Evolutionary conservation across 2,113 vertebrate genomes (phyloP), one percentile per base, ranked within the genome.

Genomic region (Puntigrus tetrazona): DNA sequence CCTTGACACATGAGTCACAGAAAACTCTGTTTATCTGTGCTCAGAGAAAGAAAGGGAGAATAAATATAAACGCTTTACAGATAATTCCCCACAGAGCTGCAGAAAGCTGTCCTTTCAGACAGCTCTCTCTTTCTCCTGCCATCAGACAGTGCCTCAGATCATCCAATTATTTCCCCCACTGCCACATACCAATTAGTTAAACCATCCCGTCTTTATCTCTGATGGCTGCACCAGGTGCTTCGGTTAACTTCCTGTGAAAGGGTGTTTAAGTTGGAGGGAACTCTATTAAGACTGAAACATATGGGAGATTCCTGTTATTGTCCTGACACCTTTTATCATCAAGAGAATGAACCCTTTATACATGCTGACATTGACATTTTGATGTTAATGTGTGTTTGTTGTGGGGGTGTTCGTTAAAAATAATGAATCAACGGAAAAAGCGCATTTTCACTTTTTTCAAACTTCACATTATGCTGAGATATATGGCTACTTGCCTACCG

Each of bases 91-190:
- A 88, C 90, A 96, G 95, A 94, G 95, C 94, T 73, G 85, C 91
- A 94, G 93, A 92, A 90, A 91, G 86, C 89, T 87, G 87, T 90
- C 94, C 93, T 94, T 94, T 93, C 92, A 87, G 90, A 92, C 95
- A 94, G 96, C 70, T 81, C 78, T 72, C 67, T 85, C 43, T 85
- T 47, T 97, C 95, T 95, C 92, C 92, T 94, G 94, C 94, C 94
- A 95, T 97, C 96, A 95, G 93, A 97, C 95, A 96, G 92, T 89
- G 93, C 95, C 95, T 96, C 95, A 93, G 97, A 97, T 95, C 94
- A 97, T 94, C 94, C 90, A 96, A 96, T 97, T 96, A 96, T 96
- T 97, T 96, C 93, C 95, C 93, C 93, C 89, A 75, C 94, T 94
- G 90, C 93, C 94, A 88, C 92, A 93, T 94, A 93, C 90, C 96